Base-by-base conservation (phyloP, 2,797 vertebrate genomes). In the Linurgus olivaceus region DNA sequence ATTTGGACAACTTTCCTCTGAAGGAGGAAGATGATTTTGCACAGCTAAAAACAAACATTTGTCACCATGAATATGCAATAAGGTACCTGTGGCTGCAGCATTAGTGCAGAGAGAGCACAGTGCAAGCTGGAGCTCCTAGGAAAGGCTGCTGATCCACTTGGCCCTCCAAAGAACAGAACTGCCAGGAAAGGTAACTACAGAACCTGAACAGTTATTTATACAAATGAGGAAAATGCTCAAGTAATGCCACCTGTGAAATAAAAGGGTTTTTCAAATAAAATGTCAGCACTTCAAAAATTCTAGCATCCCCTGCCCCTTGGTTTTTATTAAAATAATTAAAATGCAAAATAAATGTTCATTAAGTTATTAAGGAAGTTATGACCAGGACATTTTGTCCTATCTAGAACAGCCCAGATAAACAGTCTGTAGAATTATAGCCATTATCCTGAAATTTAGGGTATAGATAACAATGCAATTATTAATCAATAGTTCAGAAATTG, bases 1-100 rank as follows among this genome's bases (percentile, higher is more conserved):
- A 58, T 18, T 54, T 21, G 45, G 48, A 81, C 93, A 88, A 91
- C 9, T 62, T 90, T 50, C 20, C 35, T 80, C 54, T 74, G 68
- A 52, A 65, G 21, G n/a, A 23, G 2, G n/a, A 51, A 81, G 20
- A 93, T 38, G 9, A 38, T 38, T 62, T 81, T 68, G 58, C 45
- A 65, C 65, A 58, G 50, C 31, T 68, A 31, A 86, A 88, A 75
- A 33, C 44, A 90, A 75, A 0, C 31, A 70, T 20, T 40, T 84
- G 29, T 38, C 25, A 20, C 16, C 26, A 26, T 20, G 29, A 88
- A 73, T 45, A 61, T 20, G 21, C 55, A 77, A 17, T 37, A 51
- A 71, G 9, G 48, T 33, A 73, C 37, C 70, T 45, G 70, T 44
- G 73, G 73, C 83, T 68, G 77, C 62, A 88, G 70, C 62, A 54